A percentile compares a stretch with the other conserved stretches of the same genome.
phyloP scores from a whole-genome alignment of 2,113 vertebrate genomes.

The Dromaius novaehollandiae region DNA sequence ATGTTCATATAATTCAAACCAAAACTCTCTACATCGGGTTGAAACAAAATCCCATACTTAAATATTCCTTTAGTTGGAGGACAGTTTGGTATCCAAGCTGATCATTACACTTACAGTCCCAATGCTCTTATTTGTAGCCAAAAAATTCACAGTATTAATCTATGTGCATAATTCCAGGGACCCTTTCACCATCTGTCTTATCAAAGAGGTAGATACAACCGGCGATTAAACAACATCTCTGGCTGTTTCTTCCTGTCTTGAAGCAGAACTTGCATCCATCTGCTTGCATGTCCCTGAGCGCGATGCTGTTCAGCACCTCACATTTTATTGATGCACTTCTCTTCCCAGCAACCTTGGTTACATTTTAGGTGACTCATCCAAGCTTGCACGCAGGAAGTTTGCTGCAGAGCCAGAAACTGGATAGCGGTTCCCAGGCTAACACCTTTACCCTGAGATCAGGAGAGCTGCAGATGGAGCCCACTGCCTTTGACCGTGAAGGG shows the following conservation, averaged over 20 bases:
- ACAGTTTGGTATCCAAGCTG: neutral
- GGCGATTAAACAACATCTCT: neutral
- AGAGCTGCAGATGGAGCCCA: neutral
- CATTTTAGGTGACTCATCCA: neutral
- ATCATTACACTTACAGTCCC: neutral
- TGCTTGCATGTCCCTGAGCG: neutral
- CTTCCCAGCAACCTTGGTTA: neutral
- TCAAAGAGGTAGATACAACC: neutral
- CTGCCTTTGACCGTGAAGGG: rapidly evolving
- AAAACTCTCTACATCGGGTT: neutral
- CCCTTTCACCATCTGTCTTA: neutral
- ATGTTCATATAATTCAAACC: rapidly evolving
- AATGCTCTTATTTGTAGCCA: neutral
- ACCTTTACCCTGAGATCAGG: neutral
- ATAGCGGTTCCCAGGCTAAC: neutral
- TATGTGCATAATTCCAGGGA: neutral
- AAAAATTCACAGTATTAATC: neutral
- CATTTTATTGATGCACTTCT: neutral
- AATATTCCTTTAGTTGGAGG: neutral
- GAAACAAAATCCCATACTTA: neutral
- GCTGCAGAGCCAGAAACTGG: neutral
- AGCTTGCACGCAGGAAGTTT: neutral
- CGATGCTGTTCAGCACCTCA: neutral
- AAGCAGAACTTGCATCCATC: neutral
- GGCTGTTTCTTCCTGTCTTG: neutral